phyloP scores from a whole-genome alignment of 2,888 invertebrate species.

The Epistrophella euchroma region DNA sequence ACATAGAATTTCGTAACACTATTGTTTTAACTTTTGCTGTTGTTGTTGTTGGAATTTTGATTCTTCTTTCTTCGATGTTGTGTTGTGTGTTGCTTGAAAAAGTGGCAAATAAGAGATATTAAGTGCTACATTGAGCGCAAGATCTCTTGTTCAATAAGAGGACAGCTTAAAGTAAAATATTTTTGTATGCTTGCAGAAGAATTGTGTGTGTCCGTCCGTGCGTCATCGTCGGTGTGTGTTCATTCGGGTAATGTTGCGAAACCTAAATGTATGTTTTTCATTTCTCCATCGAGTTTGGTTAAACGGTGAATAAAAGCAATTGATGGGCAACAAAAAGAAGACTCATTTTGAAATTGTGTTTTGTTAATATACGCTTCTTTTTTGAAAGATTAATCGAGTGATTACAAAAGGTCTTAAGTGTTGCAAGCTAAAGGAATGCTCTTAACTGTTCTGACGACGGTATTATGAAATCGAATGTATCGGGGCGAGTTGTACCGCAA shows the following conservation, averaged over 20 bases:
- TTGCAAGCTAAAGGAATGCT: conserved; percentile 66
- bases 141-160: conserved; percentile 61
- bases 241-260: conserved; percentile 70
- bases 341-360: conserved; percentile 58
- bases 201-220: conserved; percentile 61
- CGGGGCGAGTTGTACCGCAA: conserved; percentile 71
- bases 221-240: conserved; percentile 10
- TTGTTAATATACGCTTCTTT: no score
- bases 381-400: conserved; percentile 22
- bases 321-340: conserved; percentile 26
- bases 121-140: conserved; percentile 70
- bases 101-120: conserved; percentile 61
- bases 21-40: conserved; percentile 57
- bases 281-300: conserved; percentile 40
- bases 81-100: conserved; percentile 40
- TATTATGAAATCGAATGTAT: conserved; percentile 74
- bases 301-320: conserved; percentile 64
- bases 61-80: conserved; percentile 36
- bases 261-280: conserved; percentile 54
- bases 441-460: conserved; percentile 50
- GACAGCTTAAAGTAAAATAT: conserved; percentile 61
- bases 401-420: conserved; percentile 24
- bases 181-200: conserved; percentile 28
- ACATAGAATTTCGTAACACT: conserved; percentile 68
- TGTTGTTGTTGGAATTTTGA: conserved; percentile 36